phyloP scores from a whole-genome alignment of 2,113 vertebrate genomes.

The Falcunculus frontatus region DNA sequence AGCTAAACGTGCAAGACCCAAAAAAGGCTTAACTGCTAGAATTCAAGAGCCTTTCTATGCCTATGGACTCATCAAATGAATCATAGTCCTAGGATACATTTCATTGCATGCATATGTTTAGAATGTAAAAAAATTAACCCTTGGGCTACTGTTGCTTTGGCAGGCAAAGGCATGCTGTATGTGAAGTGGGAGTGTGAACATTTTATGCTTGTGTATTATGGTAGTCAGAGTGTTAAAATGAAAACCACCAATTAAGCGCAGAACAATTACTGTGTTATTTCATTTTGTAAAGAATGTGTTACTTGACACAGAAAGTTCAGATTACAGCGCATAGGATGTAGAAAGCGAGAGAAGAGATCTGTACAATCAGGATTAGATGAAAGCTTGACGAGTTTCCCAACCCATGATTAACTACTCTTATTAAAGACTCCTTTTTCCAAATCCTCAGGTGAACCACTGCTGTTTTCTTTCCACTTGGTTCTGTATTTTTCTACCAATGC shows the following conservation, averaged over 20 bases:
- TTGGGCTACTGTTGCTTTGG: not conserved
- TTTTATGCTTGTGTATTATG: not conserved
- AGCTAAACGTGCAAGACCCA: not conserved
- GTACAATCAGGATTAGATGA: not conserved
- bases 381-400: not conserved
- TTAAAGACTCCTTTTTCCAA: not conserved
- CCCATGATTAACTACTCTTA: not conserved
- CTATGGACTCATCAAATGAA: conserved; percentile 5
- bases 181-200: not conserved
- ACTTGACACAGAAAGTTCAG: not conserved
- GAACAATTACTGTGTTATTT: conserved; percentile 26
- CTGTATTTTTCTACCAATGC: not conserved
- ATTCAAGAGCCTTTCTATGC: conserved; percentile 3
- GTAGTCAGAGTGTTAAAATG: conserved; percentile 24
- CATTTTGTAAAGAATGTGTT: not conserved
- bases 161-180: not conserved
- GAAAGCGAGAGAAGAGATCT: not conserved
- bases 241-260: conserved; percentile 24
- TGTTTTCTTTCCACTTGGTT: not conserved
- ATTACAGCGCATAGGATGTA: not conserved
- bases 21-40: not conserved
- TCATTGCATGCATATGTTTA: not conserved
- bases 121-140: conserved; percentile 28
- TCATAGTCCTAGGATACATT: conserved; percentile 20
- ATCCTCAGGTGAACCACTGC: not conserved